These are phyloP conservation scores for Phenganax stokvisi DNA, from an alignment of 92 coral and sea anemone species.

Conservation along the genomic window DNA sequence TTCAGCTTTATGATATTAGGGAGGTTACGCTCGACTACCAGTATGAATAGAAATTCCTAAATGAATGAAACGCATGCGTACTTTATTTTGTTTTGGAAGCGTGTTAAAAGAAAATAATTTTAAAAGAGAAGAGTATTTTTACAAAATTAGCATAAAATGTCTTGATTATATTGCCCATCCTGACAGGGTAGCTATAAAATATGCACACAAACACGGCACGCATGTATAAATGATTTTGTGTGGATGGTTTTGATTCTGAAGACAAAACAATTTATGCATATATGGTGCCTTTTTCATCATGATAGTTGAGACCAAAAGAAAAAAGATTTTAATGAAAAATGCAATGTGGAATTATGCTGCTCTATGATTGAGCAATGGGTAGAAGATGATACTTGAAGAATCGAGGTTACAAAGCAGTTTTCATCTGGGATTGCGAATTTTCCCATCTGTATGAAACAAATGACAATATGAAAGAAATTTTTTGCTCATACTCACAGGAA, in stretches of 20 bases:
- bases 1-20: no score
- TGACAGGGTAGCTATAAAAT: neutral
- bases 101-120: slow-evolving; percentile 2
- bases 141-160: neutral
- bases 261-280: slow-evolving; percentile 21
- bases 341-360: slow-evolving; percentile 32
- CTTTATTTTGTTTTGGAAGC: no score
- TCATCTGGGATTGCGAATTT: slow-evolving; percentile 47
- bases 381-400: slow-evolving; percentile 24
- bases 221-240: neutral
- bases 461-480: neutral
- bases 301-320: slow-evolving; percentile 28
- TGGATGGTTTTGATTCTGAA: neutral
- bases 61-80: no score
- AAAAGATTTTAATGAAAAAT: slow-evolving; percentile 29
- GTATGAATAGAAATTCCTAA: no score
- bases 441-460: slow-evolving; percentile 16
- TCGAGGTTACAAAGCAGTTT: slow-evolving; percentile 35
- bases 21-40: no score
- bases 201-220: neutral
- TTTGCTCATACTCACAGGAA: no score
- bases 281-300: slow-evolving; percentile 42
- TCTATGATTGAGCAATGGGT: slow-evolving; percentile 26
- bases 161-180: neutral
- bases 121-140: neutral